Percentiles rank a stretch among this genome's conserved stretches.
These are phyloP conservation scores for Neolamprologus multifasciatus DNA, from an alignment of 2,797 vertebrate genomes.

Conservation along the genomic window DNA sequence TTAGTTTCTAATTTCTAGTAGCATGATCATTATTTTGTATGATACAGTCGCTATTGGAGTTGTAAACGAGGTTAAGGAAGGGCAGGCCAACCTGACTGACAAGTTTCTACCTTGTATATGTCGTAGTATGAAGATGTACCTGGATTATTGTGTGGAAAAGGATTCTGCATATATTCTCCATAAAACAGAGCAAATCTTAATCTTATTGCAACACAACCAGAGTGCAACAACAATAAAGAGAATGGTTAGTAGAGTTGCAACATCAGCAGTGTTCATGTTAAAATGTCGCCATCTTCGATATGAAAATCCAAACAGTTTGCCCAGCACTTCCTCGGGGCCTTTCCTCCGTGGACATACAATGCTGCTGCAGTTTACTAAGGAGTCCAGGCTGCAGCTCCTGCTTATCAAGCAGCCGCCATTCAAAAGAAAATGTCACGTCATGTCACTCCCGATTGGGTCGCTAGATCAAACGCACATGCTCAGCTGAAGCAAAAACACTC, in stretches of 20 bases:
- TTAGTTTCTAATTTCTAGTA: background rate
- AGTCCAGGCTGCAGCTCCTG: background rate
- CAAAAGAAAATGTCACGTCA: constrained; percentile 9
- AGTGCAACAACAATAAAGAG: background rate
- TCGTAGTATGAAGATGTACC: background rate
- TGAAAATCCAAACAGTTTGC: background rate
- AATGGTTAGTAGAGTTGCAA: background rate
- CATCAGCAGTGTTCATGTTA: background rate
- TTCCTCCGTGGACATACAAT: background rate
- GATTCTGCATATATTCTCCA: background rate
- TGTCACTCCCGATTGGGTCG: background rate
- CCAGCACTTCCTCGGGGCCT: background rate
- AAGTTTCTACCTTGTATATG: background rate
- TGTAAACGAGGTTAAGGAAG: background rate
- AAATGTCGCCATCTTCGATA: background rate
- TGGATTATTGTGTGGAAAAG: background rate
- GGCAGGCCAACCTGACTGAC: background rate
- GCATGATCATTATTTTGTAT: background rate
- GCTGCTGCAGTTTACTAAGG: background rate
- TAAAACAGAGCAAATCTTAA: background rate
- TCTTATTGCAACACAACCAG: background rate
- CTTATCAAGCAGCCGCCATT: background rate
- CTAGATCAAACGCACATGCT: background rate
- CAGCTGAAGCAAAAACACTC: background rate
- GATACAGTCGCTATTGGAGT: background rate